These are phyloP conservation scores for Microtus ochrogaster DNA, from an alignment of 2,113 vertebrate species.

Conservation along the genomic window DNA sequence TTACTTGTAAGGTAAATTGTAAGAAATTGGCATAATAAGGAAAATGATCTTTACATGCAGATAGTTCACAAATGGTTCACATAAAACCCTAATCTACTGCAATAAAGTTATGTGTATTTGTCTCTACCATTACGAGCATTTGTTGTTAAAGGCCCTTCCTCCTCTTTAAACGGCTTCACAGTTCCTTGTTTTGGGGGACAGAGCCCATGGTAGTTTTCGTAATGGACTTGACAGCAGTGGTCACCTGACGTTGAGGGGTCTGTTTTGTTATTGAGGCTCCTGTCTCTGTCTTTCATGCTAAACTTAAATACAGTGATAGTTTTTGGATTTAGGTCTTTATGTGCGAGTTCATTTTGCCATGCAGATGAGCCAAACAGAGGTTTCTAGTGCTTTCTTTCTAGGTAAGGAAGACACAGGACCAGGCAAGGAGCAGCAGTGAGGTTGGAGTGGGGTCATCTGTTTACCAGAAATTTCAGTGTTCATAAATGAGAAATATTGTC, in stretches of 20 bases:
- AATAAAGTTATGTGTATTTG: constrained; percentile 65
- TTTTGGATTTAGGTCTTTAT: constrained; percentile 35
- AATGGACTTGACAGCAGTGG: background rate
- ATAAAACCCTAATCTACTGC: constrained; percentile 58
- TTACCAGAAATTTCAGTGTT: constrained; percentile 44
- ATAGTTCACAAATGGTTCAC: constrained; percentile 65
- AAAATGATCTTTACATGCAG: constrained; percentile 66
- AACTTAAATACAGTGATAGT: background rate
- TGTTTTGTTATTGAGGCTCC: constrained; percentile 32
- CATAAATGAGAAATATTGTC: background rate
- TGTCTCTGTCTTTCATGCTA: background rate
- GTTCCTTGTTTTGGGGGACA: background rate
- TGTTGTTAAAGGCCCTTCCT: background rate
- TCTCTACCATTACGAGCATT: constrained; percentile 58
- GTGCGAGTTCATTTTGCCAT: background rate
- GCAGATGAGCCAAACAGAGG: background rate
- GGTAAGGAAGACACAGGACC: background rate
- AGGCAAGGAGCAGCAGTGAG: background rate
- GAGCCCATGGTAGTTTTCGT: constrained; percentile 44
- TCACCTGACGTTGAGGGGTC: background rate
- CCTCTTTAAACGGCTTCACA: background rate
- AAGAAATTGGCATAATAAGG: constrained; percentile 59
- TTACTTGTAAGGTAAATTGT: constrained; percentile 77
- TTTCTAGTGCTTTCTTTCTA: constrained; percentile 26
- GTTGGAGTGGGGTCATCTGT: background rate